These are phyloP conservation scores for Euphydryas editha DNA, from an alignment of 2,888 invertebrate species.

Conservation along the genomic window DNA sequence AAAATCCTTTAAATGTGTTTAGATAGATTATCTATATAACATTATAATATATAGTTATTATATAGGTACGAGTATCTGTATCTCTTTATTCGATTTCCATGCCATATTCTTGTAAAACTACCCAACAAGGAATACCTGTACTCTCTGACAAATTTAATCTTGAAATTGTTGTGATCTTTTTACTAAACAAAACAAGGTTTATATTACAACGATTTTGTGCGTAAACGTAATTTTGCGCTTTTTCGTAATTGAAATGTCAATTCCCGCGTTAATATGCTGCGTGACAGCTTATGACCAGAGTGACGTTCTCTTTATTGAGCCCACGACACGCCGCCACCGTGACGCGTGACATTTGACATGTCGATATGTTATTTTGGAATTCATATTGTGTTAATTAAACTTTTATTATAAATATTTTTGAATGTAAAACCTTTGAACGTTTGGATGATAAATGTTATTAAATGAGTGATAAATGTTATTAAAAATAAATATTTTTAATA, in stretches of 20 bases:
- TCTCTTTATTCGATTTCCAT: neutral
- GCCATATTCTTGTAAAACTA: constrained; percentile 63
- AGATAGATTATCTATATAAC: neutral
- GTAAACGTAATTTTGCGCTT: constrained; percentile 1
- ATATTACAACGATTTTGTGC: constrained; percentile 22
- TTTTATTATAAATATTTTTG: neutral
- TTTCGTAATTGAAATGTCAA: constrained; percentile 45
- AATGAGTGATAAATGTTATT: no score
- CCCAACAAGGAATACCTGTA: constrained; percentile 68
- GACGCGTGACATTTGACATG: constrained; percentile 53
- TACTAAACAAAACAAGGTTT: constrained; percentile 33
- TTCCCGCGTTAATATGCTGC: constrained; percentile 56
- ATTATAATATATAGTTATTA: neutral
- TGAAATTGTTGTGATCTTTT: constrained; percentile 26
- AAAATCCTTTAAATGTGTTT: no score
- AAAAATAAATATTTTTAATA: no score
- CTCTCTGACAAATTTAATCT: constrained; percentile 31
- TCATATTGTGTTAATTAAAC: neutral
- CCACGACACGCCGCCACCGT: constrained; percentile 42
- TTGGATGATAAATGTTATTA: neutral
- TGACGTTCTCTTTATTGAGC: constrained; percentile 62
- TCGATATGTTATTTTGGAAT: constrained; percentile 53
- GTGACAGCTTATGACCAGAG: constrained; percentile 52
- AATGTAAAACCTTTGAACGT: neutral
- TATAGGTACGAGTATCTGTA: neutral